Evolutionary conservation across 2,888 invertebrate species (phyloP).

Genomic region (Dasypogon diadema): DNA sequence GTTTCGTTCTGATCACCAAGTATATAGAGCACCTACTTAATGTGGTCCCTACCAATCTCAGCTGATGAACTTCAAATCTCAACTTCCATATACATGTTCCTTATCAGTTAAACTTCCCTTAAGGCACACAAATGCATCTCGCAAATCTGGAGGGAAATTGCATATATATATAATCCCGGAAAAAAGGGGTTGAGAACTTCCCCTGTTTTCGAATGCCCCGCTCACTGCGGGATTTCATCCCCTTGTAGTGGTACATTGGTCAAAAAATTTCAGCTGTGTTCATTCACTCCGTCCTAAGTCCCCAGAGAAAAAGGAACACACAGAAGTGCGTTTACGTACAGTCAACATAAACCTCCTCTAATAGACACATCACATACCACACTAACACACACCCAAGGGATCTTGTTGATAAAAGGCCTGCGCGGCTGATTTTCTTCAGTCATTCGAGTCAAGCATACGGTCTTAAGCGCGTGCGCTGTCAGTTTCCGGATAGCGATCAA

Average conservation of each 20-base stretch:
- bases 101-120: not conserved
- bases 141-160: slow-evolving; percentile 22
- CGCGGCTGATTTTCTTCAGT: slow-evolving; percentile 36
- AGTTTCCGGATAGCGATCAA: slow-evolving; percentile 25
- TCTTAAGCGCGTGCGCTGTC: slow-evolving; percentile 21
- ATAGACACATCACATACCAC: not conserved
- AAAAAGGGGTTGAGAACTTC: slow-evolving; percentile 28
- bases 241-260: not conserved
- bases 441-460: slow-evolving; percentile 36
- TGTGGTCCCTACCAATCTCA: slow-evolving; percentile 37
- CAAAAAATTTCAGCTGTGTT: not conserved
- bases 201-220: not conserved
- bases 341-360: not conserved
- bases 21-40: slow-evolving; percentile 39
- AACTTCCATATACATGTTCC: not conserved
- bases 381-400: slow-evolving; percentile 6
- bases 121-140: not conserved
- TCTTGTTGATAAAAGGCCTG: slow-evolving; percentile 43
- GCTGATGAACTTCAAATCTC: slow-evolving; percentile 28
- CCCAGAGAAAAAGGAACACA: slow-evolving; percentile 7
- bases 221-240: slow-evolving; percentile 7
- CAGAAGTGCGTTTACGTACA: not conserved
- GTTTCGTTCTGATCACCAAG: slow-evolving; percentile 3
- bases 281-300: too few species aligned
- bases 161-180: not conserved